These are phyloP conservation scores for Acanthopagrus latus DNA, from an alignment of 2,797 vertebrate genomes.

Conservation along the genomic window DNA sequence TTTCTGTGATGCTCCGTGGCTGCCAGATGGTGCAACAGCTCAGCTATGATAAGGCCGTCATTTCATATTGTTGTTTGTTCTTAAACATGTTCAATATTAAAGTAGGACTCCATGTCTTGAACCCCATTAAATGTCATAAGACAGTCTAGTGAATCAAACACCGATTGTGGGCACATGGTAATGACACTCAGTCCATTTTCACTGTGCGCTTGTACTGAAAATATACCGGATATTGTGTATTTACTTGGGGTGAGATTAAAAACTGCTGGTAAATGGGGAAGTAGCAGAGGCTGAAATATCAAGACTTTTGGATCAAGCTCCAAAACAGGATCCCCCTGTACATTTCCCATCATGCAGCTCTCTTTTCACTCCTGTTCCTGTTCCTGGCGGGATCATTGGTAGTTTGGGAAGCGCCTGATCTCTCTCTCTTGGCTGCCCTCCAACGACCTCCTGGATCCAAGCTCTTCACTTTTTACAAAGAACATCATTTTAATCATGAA, in stretches of 20 bases:
- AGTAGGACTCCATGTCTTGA: neutral
- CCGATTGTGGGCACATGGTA: too few species aligned
- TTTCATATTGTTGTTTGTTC: slow-evolving; percentile 1
- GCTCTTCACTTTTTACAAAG: too few species aligned
- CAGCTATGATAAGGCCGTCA: slow-evolving; percentile 8
- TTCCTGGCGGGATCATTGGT: too few species aligned
- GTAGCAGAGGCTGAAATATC: neutral
- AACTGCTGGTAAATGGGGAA: neutral
- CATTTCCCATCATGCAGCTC: neutral
- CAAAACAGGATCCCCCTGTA: too few species aligned
- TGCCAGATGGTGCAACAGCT: slow-evolving; percentile 43
- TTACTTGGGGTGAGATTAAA: neutral
- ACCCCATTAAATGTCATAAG: too few species aligned
- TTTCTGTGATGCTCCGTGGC: slow-evolving; percentile 18
- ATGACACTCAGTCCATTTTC: slow-evolving; percentile 8
- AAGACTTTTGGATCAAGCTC: neutral
- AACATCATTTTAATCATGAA: too few species aligned
- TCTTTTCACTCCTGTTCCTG: too few species aligned
- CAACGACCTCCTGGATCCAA: too few species aligned
- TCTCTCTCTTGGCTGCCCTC: too few species aligned
- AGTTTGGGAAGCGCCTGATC: too few species aligned
- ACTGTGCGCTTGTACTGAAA: neutral
- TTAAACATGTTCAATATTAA: slow-evolving; percentile 20
- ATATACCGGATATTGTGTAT: neutral
- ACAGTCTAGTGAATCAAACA: too few species aligned